phyloP scores from a whole-genome alignment of 2,888 invertebrate genomes.

The Stenichneumon culpator region DNA sequence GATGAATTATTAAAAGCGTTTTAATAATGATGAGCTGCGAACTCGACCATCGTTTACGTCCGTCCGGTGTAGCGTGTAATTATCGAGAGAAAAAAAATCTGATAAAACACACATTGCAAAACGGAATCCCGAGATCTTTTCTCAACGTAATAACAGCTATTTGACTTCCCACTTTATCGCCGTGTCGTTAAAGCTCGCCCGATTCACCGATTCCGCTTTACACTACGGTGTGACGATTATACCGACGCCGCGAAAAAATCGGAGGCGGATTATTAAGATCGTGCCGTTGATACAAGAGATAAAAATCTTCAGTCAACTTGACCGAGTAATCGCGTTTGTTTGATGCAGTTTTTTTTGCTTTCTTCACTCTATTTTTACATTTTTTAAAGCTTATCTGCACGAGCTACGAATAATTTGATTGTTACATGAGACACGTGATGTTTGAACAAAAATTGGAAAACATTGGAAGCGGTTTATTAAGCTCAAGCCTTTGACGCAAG shows the following conservation, averaged over 20 bases:
- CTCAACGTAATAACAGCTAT: slow-evolving; percentile 40
- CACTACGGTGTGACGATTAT: not conserved
- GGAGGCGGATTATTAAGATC: slow-evolving; percentile 42
- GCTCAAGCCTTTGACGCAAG: slow-evolving; percentile 23
- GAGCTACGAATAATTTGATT: slow-evolving; percentile 8
- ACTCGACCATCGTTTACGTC: slow-evolving; percentile 8
- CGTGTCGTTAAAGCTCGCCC: slow-evolving; percentile 31
- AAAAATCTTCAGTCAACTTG: slow-evolving; percentile 57
- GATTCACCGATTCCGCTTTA: not conserved
- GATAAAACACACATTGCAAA: not conserved
- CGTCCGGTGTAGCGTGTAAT: slow-evolving; percentile 18
- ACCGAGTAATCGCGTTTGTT: slow-evolving; percentile 54
- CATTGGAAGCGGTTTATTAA: slow-evolving; percentile 33
- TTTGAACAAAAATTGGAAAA: too few species aligned
- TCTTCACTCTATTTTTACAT: not conserved
- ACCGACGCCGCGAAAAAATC: not conserved
- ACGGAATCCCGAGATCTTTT: not conserved
- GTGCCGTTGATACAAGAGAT: slow-evolving; percentile 40
- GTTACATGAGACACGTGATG: too few species aligned
- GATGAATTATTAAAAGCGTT: not conserved
- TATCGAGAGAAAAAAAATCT: slow-evolving; percentile 30
- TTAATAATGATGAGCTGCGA: slow-evolving; percentile 3
- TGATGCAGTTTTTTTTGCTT: not conserved
- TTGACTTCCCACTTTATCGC: slow-evolving; percentile 47
- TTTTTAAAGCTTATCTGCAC: not conserved